Base-by-base conservation (phyloP, 2,888 invertebrate species). In the Drosophila emarginata region DNA sequence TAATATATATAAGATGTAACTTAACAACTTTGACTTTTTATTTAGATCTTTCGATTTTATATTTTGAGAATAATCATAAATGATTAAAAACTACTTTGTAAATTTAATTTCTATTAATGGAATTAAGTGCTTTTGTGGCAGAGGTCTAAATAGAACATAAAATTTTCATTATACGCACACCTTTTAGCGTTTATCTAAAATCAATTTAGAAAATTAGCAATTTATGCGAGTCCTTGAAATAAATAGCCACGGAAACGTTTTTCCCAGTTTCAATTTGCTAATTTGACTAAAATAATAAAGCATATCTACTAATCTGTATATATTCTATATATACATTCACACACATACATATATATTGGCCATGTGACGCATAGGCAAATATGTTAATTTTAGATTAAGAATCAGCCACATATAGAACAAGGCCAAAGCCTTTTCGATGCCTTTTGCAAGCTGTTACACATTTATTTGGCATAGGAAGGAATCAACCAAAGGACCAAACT, bases 341-440 rank as follows among this genome's bases (percentile, higher is more conserved):
- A 2, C 4, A 28, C 6, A 28, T 28, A 28, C 6, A 32, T 32
- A 32, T 9, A 18, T 45, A 14, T 45, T 26, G 45, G 18, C 59
- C 51, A 52, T 15, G 54, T 67, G 54, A 57, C 54, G 53, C 53
- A 54, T 53, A 54, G 45, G 15, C 40, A 45, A 61, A 61, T 66
- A 68, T 61, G 80, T 60, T 82, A 72, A 77, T 78, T 67, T 74
- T 54, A 56, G 58, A 61, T 50, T 39, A 40, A 45, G 37, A 40
- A 45, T 26, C 18, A 61, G 32, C 23, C 26, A 28, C 26, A 51
- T n/a, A 54, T 18, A 54, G 54, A 18, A 36, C 36, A 54, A 54
- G 54, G 15, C 52, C 9, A 39, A 39, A 39, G 2, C 18, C 18
- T n/a, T 36, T 36, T 36, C 18, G 7, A 36, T 54, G 36, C 52